Evolutionary conservation across 2,797 vertebrate genomes (phyloP).

Genomic region (Peromyscus aztecus): DNA sequence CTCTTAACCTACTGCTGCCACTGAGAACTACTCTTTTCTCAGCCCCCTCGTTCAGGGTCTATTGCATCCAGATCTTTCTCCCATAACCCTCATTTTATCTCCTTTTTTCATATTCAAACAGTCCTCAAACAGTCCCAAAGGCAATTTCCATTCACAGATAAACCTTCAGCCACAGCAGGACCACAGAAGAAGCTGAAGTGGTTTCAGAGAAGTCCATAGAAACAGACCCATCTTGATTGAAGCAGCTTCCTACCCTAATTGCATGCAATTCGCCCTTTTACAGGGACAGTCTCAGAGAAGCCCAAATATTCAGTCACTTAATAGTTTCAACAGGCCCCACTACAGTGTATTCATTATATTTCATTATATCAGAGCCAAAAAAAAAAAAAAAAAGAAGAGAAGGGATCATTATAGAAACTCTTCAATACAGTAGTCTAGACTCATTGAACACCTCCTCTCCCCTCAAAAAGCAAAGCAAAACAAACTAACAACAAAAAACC

Average conservation of each 20-base stretch:
- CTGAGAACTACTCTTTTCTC: slow-evolving; percentile 21
- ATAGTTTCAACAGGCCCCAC: slow-evolving; percentile 42
- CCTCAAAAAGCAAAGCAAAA: not conserved
- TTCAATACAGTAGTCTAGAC: slow-evolving; percentile 47
- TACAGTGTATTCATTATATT: not conserved
- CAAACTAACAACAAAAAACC: not conserved
- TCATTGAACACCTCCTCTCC: slow-evolving; percentile 30
- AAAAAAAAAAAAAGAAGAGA: not conserved
- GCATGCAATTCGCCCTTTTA: slow-evolving; percentile 31
- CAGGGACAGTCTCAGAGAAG: not conserved
- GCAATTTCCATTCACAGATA: not conserved
- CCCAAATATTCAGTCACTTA: slow-evolving; percentile 23
- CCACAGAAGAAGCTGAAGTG: not conserved
- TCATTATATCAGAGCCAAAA: not conserved
- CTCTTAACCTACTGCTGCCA: not conserved
- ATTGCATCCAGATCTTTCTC: not conserved
- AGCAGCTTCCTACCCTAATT: not conserved
- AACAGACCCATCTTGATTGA: slow-evolving; percentile 13
- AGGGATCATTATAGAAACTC: slow-evolving; percentile 61
- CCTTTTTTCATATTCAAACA: slow-evolving; percentile 6
- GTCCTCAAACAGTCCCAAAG: not conserved
- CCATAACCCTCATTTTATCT: not conserved
- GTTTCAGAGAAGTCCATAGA: slow-evolving; percentile 29
- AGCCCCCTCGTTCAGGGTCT: not conserved
- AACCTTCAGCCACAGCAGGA: not conserved